Base-by-base conservation (phyloP, 2,113 vertebrate species). In the Pycnonotus jocosus region DNA sequence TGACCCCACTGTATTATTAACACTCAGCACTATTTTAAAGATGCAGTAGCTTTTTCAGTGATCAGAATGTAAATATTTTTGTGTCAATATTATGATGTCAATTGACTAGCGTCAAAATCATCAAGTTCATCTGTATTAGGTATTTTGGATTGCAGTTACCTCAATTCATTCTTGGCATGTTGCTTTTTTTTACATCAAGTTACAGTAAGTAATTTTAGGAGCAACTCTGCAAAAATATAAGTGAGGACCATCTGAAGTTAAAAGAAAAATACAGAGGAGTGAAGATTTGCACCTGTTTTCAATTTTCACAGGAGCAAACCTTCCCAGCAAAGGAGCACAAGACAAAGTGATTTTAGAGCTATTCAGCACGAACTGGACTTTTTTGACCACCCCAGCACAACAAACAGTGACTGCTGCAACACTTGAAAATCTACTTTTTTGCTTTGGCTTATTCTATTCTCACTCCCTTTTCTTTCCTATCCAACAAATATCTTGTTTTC, bases 61-160 rank as follows among this genome's bases (percentile, higher is more conserved):
- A 44, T 28, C 8, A 28, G 31, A 72, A 66, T 19, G 8, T 28
- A 91, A 62, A 17, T 37, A 48, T 51, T 68, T 74, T 73, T 66
- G 9, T 5, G 8, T 15, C 0, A 0, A 8, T 33, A 82, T 31
- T 22, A 82, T n/a, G n/a, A n/a, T n/a, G n/a, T n/a, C n/a, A n/a
- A n/a, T n/a, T n/a, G 21, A 58, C 10, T 81, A 50, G 14, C 48
- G 19, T 82, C 12, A 86, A 48, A 90, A 90, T 40, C 21, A 66
- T 11, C 24, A 51, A 2, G 5, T 77, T 83, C 37, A 77, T 58
- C 23, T 64, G 13, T 22, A 31, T 8, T 56, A 40, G 15, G 10
- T 60, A 53, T 51, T 92, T 70, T 54, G 37, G 45, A n/a, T 31
- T n/a, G 22, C 1, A 54, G 22, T 45, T 72, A 81, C 12, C 66